These are phyloP conservation scores for Benthosema pterotum DNA, from an alignment of 2,797 vertebrate species.

Conservation along the genomic window DNA sequence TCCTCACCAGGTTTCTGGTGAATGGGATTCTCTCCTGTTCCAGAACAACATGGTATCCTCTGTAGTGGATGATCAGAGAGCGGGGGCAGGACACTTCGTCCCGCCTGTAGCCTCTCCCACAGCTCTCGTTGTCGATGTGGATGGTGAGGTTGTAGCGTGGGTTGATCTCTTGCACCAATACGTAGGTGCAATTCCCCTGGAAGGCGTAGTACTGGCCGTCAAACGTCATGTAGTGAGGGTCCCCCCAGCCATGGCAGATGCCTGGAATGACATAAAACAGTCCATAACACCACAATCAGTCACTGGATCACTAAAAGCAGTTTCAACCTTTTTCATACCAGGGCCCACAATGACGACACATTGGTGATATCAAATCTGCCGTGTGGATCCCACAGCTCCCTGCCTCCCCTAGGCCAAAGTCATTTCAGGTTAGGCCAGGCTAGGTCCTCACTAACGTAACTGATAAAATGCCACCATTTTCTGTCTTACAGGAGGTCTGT, in stretches of 20 bases:
- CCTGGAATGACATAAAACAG: constrained; percentile 70
- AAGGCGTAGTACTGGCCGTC: constrained; percentile 90
- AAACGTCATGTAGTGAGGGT: constrained; percentile 89
- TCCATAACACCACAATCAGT: no score
- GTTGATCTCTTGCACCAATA: constrained; percentile 86
- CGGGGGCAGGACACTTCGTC: constrained; percentile 63
- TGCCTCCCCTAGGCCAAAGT: no score
- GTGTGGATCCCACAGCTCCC: no score
- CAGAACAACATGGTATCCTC: constrained; percentile 80
- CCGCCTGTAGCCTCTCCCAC: constrained; percentile 55
- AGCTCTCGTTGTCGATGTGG: constrained; percentile 88
- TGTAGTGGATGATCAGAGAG: constrained; percentile 82
- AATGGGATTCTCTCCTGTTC: constrained; percentile 45
- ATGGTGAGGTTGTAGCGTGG: constrained; percentile 78
- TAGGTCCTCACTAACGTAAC: no score
- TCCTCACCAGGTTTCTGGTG: constrained; percentile 58
- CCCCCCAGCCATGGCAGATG: constrained; percentile 89
- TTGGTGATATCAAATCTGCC: no score
- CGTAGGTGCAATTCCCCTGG: constrained; percentile 91
- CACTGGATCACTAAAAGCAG: no score
- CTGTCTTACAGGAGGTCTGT: no score
- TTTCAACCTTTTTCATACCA: no score
- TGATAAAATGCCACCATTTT: no score
- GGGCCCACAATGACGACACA: no score
- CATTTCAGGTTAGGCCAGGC: no score